phyloP scores from a whole-genome alignment of 1,140 invertebrate genomes.

The Araneus ventricosus region DNA sequence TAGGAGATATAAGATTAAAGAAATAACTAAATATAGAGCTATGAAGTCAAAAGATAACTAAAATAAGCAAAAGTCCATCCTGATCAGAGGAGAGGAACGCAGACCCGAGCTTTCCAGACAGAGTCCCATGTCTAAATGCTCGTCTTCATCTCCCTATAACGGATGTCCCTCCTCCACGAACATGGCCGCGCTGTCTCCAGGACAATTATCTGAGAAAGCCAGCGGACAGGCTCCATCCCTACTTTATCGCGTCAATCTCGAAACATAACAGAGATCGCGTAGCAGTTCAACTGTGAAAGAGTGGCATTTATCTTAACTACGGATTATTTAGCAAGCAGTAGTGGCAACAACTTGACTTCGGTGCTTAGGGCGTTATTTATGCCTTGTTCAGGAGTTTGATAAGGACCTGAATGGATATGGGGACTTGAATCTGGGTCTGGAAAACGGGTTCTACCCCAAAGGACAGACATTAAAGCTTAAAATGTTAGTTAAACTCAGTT shows the following conservation, averaged over 20 bases:
- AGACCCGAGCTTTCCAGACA: not conserved
- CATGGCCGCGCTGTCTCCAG: not conserved
- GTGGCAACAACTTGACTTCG: not conserved
- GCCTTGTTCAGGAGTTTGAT: not conserved
- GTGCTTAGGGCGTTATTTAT: not conserved
- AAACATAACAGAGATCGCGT: not conserved
- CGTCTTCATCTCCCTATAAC: not conserved
- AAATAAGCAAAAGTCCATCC: too few species aligned
- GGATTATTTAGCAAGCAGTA: not conserved
- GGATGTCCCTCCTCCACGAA: not conserved
- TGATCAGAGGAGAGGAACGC: not conserved
- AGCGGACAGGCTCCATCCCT: not conserved
- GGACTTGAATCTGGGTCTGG: not conserved
- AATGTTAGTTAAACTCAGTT: too few species aligned
- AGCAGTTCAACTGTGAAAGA: not conserved
- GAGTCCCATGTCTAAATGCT: not conserved
- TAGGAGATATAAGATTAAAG: too few species aligned
- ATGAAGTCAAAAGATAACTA: too few species aligned
- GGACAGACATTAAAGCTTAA: too few species aligned
- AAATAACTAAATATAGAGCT: too few species aligned
- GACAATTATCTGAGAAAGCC: not conserved
- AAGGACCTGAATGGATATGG: not conserved
- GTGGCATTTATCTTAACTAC: constrained; percentile 12
- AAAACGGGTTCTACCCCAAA: too few species aligned
- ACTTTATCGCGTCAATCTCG: not conserved